Evolutionary conservation across 1,140 invertebrate species (phyloP).

Genomic region (Rhopalosiphum maidis): DNA sequence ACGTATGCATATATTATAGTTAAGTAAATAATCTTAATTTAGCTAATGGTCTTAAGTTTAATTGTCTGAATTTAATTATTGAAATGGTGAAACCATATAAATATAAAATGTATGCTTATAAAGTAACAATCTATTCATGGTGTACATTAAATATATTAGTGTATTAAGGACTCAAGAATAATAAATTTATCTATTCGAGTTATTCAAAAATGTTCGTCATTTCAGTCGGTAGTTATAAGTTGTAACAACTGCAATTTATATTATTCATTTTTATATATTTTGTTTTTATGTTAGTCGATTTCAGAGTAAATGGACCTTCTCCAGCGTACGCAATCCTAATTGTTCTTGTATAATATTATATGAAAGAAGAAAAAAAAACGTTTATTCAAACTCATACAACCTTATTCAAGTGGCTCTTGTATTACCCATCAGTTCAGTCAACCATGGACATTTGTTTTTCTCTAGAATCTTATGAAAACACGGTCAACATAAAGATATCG

Average conservation of each 20-base stretch:
- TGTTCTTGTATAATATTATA: neutral
- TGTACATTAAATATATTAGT: neutral
- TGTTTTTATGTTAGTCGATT: neutral
- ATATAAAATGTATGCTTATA: neutral
- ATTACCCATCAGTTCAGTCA: conserved; percentile 26
- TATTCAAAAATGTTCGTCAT: neutral
- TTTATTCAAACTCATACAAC: neutral
- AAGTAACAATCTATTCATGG: neutral
- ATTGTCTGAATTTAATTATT: neutral
- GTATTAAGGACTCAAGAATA: neutral
- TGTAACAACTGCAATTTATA: neutral
- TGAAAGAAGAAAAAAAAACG: neutral
- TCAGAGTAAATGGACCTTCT: neutral
- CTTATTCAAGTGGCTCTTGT: neutral
- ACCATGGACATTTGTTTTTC: neutral
- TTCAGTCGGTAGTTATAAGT: neutral
- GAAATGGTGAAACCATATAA: neutral
- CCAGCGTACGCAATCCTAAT: neutral
- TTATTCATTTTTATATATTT: neutral
- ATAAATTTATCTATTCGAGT: neutral
- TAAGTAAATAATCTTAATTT: conserved; percentile 9
- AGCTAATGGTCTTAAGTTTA: neutral
- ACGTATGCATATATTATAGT: neutral
- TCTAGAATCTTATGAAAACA: neutral
- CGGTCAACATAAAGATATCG: neutral